These are phyloP conservation scores for Brachypterus glaber DNA, from an alignment of 2,888 invertebrate genomes.

Conservation along the genomic window DNA sequence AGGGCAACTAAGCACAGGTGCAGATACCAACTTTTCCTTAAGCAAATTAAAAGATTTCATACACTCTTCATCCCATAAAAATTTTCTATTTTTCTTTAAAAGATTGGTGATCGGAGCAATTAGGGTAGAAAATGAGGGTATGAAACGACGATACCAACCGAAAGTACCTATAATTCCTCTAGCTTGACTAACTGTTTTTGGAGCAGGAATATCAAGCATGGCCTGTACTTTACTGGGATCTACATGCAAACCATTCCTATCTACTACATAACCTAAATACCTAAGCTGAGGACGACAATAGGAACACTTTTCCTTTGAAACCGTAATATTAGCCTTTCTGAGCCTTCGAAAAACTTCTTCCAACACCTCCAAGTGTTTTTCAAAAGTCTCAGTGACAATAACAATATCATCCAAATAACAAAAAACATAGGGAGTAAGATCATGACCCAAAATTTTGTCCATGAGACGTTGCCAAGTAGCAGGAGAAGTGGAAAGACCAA, in stretches of 20 bases:
- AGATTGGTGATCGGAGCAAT: too few species aligned
- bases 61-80: too few species aligned
- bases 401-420: constrained; percentile 13
- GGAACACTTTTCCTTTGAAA: constrained; percentile 14
- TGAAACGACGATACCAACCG: too few species aligned
- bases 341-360: constrained; percentile 5
- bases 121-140: too few species aligned
- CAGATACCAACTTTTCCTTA: too few species aligned
- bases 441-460: constrained; percentile 8
- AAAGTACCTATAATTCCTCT: too few species aligned
- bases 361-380: constrained; percentile 3
- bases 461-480: constrained; percentile 6
- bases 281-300: constrained; percentile 13
- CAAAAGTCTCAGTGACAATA: constrained; percentile 9
- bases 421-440: constrained; percentile 12
- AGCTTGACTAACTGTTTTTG: too few species aligned
- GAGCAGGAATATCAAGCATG: too few species aligned
- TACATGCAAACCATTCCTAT: constrained; percentile 11
- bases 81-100: too few species aligned
- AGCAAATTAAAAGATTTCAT: too few species aligned
- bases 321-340: constrained; percentile 9
- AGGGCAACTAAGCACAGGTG: too few species aligned
- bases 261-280: constrained; percentile 15
- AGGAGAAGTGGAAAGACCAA: background rate
- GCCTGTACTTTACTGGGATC: too few species aligned